phyloP scores from a whole-genome alignment of 2,113 vertebrate genomes.

The Rhabdornis inornatus region DNA sequence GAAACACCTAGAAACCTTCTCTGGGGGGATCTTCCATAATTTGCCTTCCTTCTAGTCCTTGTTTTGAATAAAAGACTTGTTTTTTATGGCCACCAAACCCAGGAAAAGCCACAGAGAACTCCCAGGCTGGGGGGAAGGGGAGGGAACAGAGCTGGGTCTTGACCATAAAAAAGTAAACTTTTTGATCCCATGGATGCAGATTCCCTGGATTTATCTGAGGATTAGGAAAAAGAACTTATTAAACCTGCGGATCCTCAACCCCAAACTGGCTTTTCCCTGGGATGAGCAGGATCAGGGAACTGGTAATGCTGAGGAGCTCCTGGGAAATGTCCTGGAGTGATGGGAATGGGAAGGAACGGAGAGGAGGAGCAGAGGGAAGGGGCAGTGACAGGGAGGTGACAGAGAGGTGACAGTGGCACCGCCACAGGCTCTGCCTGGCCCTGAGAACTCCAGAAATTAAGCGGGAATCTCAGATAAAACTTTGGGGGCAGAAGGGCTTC shows the following conservation, averaged over 20 bases:
- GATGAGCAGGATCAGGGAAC: background rate
- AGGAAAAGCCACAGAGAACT: background rate
- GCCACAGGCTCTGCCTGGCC: background rate
- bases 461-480: background rate
- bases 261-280: background rate
- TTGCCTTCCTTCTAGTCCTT: background rate
- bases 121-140: no score
- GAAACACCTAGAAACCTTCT: background rate
- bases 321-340: background rate
- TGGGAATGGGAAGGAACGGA: background rate
- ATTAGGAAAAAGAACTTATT: background rate
- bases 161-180: background rate
- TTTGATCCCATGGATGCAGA: background rate
- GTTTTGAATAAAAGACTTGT: background rate
- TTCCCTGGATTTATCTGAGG: background rate
- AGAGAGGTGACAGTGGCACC: background rate
- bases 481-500: background rate
- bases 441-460: background rate
- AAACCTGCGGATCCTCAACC: background rate
- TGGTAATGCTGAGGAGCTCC: background rate
- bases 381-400: background rate
- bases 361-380: background rate
- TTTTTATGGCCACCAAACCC: background rate
- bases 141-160: background rate
- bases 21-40: rapidly evolving